Conservation (phyloP, 1,140 invertebrate species). For the Stenopsyche tienmushanensis region DNA sequence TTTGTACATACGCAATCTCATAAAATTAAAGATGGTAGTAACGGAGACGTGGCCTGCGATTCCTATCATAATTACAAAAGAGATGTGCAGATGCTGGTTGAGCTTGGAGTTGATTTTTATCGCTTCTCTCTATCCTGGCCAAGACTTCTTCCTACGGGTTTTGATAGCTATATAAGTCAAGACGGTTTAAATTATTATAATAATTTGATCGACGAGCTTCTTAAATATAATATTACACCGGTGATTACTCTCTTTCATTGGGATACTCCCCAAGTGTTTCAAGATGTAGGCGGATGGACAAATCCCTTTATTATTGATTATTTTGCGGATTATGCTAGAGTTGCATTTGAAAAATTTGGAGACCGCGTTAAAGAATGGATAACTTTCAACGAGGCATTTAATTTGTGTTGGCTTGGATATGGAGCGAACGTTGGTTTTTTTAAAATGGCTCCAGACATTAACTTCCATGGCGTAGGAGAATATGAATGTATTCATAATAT, state of each 20-base stretch:
- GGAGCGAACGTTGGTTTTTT: slow-evolving; percentile 31
- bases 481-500: slow-evolving; percentile 58
- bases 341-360: slow-evolving; percentile 50
- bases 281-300: slow-evolving; percentile 39
- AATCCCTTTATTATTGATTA: slow-evolving; percentile 46
- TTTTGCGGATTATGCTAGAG: slow-evolving; percentile 52
- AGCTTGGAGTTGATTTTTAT: slow-evolving; percentile 51
- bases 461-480: slow-evolving; percentile 46
- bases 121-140: slow-evolving; percentile 58
- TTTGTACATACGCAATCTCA: slow-evolving; percentile 48
- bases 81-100: slow-evolving; percentile 57
- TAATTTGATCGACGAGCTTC: slow-evolving; percentile 47
- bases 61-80: slow-evolving; percentile 61
- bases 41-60: slow-evolving; percentile 60
- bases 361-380: slow-evolving; percentile 47
- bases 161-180: slow-evolving; percentile 31
- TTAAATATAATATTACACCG: slow-evolving; percentile 50
- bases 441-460: slow-evolving; percentile 37
- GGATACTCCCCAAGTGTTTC: slow-evolving; percentile 43
- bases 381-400: slow-evolving; percentile 47
- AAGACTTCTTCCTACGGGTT: slow-evolving; percentile 52
- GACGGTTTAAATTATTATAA: slow-evolving; percentile 41
- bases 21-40: slow-evolving; percentile 46
- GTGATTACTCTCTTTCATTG: slow-evolving; percentile 45
- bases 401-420: slow-evolving; percentile 40